These are phyloP conservation scores for Corythornis leucogaster DNA, from an alignment of 2,797 vertebrate genomes.

Conservation along the genomic window DNA sequence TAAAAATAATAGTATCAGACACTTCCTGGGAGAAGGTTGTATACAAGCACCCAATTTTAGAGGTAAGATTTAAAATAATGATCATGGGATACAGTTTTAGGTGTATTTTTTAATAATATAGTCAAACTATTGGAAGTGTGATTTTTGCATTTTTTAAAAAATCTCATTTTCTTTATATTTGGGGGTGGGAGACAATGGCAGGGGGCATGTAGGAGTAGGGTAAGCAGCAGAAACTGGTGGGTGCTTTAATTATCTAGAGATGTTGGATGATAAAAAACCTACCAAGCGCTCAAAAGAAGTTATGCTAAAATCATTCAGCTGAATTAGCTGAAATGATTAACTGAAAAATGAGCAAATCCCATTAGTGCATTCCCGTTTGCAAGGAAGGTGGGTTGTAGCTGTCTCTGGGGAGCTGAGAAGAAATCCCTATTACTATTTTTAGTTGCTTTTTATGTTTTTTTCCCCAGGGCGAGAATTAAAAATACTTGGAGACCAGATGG, in stretches of 20 bases:
- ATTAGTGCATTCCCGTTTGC: neutral
- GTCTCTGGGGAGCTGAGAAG: neutral
- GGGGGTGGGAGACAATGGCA: too few relatives aligned
- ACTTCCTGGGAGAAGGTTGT: neutral
- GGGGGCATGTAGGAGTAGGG: neutral
- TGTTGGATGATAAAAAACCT: neutral
- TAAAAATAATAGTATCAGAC: neutral
- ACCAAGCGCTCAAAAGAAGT: neutral
- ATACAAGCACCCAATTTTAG: neutral
- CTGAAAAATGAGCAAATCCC: neutral
- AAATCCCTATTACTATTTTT: neutral
- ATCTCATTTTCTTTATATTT: neutral
- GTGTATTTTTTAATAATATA: neutral
- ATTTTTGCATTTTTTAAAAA: neutral
- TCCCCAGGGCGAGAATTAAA: neutral
- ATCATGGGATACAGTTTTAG: neutral
- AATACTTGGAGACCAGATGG: neutral
- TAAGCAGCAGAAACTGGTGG: neutral
- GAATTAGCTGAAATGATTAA: neutral
- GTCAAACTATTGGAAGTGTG: neutral
- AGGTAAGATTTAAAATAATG: neutral
- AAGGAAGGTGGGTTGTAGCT: neutral
- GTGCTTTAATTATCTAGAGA: neutral
- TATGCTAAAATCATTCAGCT: neutral
- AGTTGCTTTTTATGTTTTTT: neutral